Evolutionary conservation across 2,888 invertebrate genomes (phyloP).

Genomic region (Trilocha varians): DNA sequence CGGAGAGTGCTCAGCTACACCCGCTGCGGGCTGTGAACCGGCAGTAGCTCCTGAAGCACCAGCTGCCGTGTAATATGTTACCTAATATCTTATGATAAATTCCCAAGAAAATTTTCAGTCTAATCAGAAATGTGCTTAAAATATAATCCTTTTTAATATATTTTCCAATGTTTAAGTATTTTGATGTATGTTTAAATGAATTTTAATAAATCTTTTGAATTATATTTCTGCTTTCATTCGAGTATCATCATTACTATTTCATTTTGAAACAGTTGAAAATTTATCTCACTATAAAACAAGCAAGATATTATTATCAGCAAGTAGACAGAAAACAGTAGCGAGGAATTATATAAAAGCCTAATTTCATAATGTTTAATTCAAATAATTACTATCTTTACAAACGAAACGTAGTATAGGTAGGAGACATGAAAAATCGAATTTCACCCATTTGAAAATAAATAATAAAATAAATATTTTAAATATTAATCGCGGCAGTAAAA

Average conservation of each 20-base stretch:
- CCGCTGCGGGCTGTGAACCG: slow-evolving; percentile 43
- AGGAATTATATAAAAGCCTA: background rate
- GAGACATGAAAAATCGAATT: too few relatives aligned
- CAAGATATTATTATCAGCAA: background rate
- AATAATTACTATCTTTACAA: background rate
- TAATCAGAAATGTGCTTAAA: too few relatives aligned
- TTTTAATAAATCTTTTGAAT: too few relatives aligned
- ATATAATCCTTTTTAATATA: too few relatives aligned
- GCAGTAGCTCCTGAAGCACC: slow-evolving; percentile 14
- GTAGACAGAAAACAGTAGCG: background rate
- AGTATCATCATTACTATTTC: too few relatives aligned
- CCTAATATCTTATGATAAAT: background rate
- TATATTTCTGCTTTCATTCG: too few relatives aligned
- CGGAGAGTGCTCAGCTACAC: slow-evolving; percentile 61
- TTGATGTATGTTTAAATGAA: too few relatives aligned
- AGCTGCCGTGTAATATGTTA: slow-evolving; percentile 3
- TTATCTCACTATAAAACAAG: background rate
- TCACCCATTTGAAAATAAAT: too few relatives aligned
- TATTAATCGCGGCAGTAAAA: too few relatives aligned
- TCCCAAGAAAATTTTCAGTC: background rate
- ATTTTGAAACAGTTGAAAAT: background rate
- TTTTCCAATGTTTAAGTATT: too few relatives aligned
- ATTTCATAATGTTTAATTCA: background rate
- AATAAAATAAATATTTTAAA: too few relatives aligned
- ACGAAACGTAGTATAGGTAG: background rate